Base-by-base conservation (phyloP, 2,888 invertebrate genomes). In the Rugalucina vietnamica region DNA sequence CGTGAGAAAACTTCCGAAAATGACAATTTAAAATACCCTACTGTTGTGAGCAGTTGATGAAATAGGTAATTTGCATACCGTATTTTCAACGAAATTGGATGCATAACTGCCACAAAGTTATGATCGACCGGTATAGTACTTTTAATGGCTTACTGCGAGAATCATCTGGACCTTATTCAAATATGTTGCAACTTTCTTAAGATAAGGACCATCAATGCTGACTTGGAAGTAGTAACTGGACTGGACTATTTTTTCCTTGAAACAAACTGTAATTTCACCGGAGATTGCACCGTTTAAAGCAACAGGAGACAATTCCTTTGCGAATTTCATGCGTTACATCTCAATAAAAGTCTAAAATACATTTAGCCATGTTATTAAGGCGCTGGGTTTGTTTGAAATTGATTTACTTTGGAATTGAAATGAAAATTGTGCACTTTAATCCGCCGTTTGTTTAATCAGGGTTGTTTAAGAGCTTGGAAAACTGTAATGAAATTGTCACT, bases 281-380 rank as follows among this genome's bases (percentile, higher is more conserved):
- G n/a, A n/a, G n/a, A n/a, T n/a, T n/a, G n/a, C n/a, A n/a, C 34
- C 65, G 34, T 65, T 65, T 34, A 34, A 12, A 34, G 21, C 4
- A 65, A 18, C 34, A 34, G 32, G 34, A 65, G 65, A 29, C 65
- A 65, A 65, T 65, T 65, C 34, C 21, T 65, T 34, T 34, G 65
- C 65, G 34, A 18, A 8, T 65, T 65, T 65, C 65, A 65, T 34
- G 34, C 65, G 32, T 65, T 65, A 34, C 34, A 34, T 65, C 65
- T 34, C 24, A 65, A 65, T 65, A 65, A 65, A 65, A 65, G 65
- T 65, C 65, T 65, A 10, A 65, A 65, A 65, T 65, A 65, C 65
- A 34, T 65, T 65, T 65, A 65, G 34, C 32, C 34, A 8, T 65
- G 65, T 34, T 65, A 65, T 65, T 65, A 65, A 1, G 10, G 34